Percentiles rank a stretch among this genome's conserved stretches.
Evolutionary conservation across 1,140 invertebrate species (phyloP).

Genomic region (Bathynomus jamesi): DNA sequence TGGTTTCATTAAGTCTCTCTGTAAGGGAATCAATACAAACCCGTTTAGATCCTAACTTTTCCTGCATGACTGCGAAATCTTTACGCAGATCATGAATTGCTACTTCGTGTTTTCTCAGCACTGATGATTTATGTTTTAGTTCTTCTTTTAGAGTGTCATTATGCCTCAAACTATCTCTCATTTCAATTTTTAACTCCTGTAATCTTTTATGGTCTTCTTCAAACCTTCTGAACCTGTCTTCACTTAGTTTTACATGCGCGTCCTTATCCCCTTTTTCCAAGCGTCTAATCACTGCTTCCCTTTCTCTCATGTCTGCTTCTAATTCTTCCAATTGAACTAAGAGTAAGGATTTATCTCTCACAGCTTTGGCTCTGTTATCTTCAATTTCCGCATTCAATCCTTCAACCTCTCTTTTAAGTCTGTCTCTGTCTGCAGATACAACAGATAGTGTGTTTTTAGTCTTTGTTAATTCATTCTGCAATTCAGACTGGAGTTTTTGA

Average conservation of each 20-base stretch:
- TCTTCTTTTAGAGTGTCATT: slow-evolving; percentile 19
- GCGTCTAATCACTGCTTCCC: slow-evolving; percentile 20
- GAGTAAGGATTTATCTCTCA: slow-evolving; percentile 21
- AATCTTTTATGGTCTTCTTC: slow-evolving; percentile 25
- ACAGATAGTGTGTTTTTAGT: slow-evolving; percentile 11
- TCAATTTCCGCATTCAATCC: slow-evolving; percentile 15
- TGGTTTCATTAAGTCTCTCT: slow-evolving; percentile 7
- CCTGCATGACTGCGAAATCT: slow-evolving; percentile 16
- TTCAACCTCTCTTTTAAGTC: slow-evolving; percentile 17
- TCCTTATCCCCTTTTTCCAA: slow-evolving; percentile 15
- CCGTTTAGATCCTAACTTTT: slow-evolving; percentile 17
- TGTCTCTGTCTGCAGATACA: slow-evolving; percentile 16
- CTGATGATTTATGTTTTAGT: slow-evolving; percentile 12
- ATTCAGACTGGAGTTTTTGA: slow-evolving; percentile 11
- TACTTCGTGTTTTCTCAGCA: slow-evolving; percentile 12
- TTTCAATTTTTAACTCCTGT: slow-evolving; percentile 20
- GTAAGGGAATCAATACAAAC: slow-evolving; percentile 16
- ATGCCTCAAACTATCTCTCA: slow-evolving; percentile 20
- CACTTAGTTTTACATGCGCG: slow-evolving; percentile 8
- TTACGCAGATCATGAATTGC: slow-evolving; percentile 17
- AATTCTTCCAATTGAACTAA: slow-evolving; percentile 23
- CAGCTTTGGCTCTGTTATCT: slow-evolving; percentile 19
- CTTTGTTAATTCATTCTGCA: slow-evolving; percentile 21
- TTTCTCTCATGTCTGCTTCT: slow-evolving; percentile 25
- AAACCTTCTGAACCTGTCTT: slow-evolving; percentile 19